A percentile compares a stretch with the other conserved stretches of the same genome.
These are phyloP conservation scores for Meliscaeva auricollis DNA, from an alignment of 2,888 invertebrate genomes.

Conservation along the genomic window DNA sequence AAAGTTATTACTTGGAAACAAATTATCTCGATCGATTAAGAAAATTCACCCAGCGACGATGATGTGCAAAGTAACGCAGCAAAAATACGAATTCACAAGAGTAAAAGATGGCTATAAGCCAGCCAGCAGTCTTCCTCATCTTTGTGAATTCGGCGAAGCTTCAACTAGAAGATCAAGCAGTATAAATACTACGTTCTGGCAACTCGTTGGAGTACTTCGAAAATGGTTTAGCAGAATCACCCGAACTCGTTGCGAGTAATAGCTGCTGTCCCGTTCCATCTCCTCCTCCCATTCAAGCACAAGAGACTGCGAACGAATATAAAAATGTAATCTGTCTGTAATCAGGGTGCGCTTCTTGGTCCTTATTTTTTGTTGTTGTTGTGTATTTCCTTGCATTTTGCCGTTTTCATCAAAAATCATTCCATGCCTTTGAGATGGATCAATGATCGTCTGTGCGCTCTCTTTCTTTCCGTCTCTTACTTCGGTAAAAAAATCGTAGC, in stretches of 20 bases:
- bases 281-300: not conserved
- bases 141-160: constrained; percentile 17
- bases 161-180: constrained; percentile 35
- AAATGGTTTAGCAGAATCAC: constrained; percentile 64
- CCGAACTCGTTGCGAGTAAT: constrained; percentile 61
- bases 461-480: not conserved
- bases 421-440: constrained; percentile 55
- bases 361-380: too few relatives aligned
- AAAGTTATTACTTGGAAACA: constrained; percentile 75
- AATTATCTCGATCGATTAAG: constrained; percentile 75
- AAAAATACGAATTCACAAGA: constrained; percentile 42
- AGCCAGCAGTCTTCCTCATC: not conserved
- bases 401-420: constrained; percentile 55
- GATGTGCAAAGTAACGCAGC: constrained; percentile 26
- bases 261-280: constrained; percentile 35
- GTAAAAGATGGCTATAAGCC: constrained; percentile 42
- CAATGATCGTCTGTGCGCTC: constrained; percentile 45
- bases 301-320: constrained; percentile 15
- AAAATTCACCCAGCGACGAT: constrained; percentile 52
- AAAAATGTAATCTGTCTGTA: constrained; percentile 69
- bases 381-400: constrained; percentile 30
- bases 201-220: constrained; percentile 52
- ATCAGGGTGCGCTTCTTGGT: constrained; percentile 62
- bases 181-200: constrained; percentile 67
- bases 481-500: constrained; percentile 67